Percentiles rank a stretch among this genome's conserved stretches.
phyloP scores from a whole-genome alignment of 1,140 invertebrate genomes.

The Mycetomoellerius zeteki region DNA sequence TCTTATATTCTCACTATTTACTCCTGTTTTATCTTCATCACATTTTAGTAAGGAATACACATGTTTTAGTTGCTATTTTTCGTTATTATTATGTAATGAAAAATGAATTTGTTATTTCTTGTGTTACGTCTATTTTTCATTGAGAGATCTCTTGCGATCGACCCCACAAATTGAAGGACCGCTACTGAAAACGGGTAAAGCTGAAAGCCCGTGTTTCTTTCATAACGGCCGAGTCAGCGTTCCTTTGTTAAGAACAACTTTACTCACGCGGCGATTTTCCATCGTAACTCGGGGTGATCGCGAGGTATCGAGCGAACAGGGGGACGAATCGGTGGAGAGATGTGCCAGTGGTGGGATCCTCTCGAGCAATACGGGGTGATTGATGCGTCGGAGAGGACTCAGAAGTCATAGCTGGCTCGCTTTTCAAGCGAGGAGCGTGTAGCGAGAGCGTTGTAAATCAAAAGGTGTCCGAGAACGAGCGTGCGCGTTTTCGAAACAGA shows the following conservation, averaged over 20 bases:
- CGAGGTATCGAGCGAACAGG: conserved; percentile 14
- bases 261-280: conserved; percentile 74
- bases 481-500: conserved; percentile 13
- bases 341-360: not conserved
- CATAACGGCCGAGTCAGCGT: conserved; percentile 80
- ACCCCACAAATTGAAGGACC: conserved; percentile 29
- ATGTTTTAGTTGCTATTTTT: not conserved
- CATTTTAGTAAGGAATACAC: not conserved
- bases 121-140: conserved; percentile 18
- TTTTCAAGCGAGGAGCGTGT: conserved; percentile 25
- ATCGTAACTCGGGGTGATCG: conserved; percentile 46
- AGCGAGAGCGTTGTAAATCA: conserved; percentile 34
- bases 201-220: conserved; percentile 76
- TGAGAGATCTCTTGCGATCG: not conserved
- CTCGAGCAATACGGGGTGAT: conserved; percentile 68
- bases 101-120: conserved; percentile 17
- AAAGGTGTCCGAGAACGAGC: not conserved
- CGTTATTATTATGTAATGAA: not conserved
- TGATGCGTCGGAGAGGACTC: conserved; percentile 68
- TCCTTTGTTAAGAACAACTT: conserved; percentile 82
- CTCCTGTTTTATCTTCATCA: not conserved
- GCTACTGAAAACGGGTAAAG: conserved; percentile 44
- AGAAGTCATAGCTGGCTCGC: conserved; percentile 49
- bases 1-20: not conserved
- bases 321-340: not conserved